Conservation (phyloP, 2,113 vertebrate genomes). For the Dissostichus mawsoni region DNA sequence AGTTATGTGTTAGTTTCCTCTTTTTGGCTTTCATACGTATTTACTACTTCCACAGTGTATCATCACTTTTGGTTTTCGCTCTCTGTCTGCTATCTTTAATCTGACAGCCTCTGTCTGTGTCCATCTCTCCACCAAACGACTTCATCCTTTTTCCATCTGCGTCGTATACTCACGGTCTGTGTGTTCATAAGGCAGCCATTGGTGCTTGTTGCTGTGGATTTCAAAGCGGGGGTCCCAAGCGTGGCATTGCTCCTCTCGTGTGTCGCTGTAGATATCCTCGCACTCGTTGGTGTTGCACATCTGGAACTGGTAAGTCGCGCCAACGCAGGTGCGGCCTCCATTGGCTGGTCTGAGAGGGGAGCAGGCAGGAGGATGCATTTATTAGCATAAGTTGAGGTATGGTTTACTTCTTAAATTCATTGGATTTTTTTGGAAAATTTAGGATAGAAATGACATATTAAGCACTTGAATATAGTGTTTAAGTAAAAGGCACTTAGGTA, state of each 20-base stretch:
- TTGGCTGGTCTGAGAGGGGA: conserved; percentile 90
- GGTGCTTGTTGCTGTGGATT: conserved; percentile 89
- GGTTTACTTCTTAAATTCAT: not conserved
- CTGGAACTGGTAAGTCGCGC: conserved; percentile 91
- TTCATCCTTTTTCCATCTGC: not conserved
- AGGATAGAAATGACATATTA: not conserved
- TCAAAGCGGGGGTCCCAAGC: conserved; percentile 91
- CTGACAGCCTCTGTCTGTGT: not conserved
- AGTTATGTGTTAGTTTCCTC: conserved; percentile 31
- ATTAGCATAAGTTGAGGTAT: not conserved
- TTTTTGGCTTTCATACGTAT: conserved; percentile 25
- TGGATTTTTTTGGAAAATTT: not conserved
- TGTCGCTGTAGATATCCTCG: conserved; percentile 89
- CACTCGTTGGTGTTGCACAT: conserved; percentile 93
- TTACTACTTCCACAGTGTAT: conserved; percentile 23
- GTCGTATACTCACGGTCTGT: conserved; percentile 87
- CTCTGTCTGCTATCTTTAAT: conserved; percentile 1
- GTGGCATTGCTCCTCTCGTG: conserved; percentile 92
- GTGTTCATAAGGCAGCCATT: conserved; percentile 97
- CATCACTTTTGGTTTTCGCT: conserved; percentile 4
- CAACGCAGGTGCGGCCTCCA: conserved; percentile 90
- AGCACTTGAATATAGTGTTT: not conserved
- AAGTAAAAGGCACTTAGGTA: too few species aligned
- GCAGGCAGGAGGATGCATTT: not conserved
- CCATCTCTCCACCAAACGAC: not conserved